Evolutionary conservation across 2,113 vertebrate species (phyloP).

Genomic region (Aplodontia rufa): DNA sequence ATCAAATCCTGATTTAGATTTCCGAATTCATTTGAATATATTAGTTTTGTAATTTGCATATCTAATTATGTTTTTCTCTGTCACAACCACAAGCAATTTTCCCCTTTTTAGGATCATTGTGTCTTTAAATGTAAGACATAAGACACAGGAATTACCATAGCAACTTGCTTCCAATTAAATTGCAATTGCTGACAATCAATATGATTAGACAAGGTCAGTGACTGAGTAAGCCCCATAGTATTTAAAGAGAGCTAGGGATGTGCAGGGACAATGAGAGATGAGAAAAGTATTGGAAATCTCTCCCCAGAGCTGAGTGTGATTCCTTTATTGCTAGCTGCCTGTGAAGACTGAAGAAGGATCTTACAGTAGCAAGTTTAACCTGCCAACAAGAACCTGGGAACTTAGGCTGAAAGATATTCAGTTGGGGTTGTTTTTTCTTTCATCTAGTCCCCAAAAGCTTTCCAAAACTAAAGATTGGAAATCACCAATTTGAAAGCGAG

Average conservation of each 20-base stretch:
- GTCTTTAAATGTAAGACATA: constrained; percentile 81
- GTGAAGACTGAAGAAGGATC: not conserved
- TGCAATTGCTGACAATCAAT: constrained; percentile 82
- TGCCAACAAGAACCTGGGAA: constrained; percentile 14
- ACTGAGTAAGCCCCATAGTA: constrained; percentile 68
- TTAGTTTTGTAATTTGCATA: constrained; percentile 83
- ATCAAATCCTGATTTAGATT: constrained; percentile 72
- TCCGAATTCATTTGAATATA: constrained; percentile 83
- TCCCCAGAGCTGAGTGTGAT: not conserved
- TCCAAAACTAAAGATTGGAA: constrained; percentile 19
- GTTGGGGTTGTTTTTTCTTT: not conserved
- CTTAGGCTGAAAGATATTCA: not conserved
- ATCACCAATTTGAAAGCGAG: constrained; percentile 28
- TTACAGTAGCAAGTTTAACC: constrained; percentile 49
- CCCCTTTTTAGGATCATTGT: constrained; percentile 76
- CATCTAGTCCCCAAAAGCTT: not conserved
- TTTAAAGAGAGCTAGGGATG: constrained; percentile 60
- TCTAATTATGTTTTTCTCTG: constrained; percentile 77
- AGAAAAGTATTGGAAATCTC: constrained; percentile 48
- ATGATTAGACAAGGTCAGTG: constrained; percentile 83
- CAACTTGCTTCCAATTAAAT: constrained; percentile 85
- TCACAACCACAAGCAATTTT: constrained; percentile 77
- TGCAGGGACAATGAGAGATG: constrained; percentile 23
- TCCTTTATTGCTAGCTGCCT: constrained; percentile 44
- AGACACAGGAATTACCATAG: constrained; percentile 85